A percentile compares a stretch with the other conserved stretches of the same genome.
phyloP scores from a whole-genome alignment of 92 coral and sea anemone species.

The Parazoanthus swiftii region DNA sequence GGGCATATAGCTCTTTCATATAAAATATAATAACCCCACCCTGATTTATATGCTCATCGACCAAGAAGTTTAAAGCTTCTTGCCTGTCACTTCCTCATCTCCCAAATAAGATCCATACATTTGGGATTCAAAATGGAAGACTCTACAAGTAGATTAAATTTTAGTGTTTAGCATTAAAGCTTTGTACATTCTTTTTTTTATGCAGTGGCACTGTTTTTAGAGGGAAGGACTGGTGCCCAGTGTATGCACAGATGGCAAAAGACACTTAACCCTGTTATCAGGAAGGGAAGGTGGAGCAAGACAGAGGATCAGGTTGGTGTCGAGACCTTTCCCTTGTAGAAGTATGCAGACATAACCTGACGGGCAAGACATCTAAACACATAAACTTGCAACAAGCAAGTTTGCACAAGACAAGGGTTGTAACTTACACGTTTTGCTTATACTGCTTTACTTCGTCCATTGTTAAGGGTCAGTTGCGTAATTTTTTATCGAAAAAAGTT shows the following conservation, averaged over 20 bases:
- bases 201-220: slow-evolving; percentile 85
- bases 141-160: neutral
- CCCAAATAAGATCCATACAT: neutral
- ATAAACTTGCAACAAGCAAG: too few relatives aligned
- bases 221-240: slow-evolving; percentile 96
- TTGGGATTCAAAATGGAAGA: too few relatives aligned
- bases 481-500: too few relatives aligned
- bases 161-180: neutral
- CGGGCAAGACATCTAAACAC: too few relatives aligned
- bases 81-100: neutral
- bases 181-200: neutral
- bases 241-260: slow-evolving; percentile 93
- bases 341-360: neutral
- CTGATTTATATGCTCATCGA: too few relatives aligned
- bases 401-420: too few relatives aligned
- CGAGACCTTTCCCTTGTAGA: neutral
- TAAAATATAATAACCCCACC: too few relatives aligned
- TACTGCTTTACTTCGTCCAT: too few relatives aligned
- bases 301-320: slow-evolving; percentile 75
- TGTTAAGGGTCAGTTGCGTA: too few relatives aligned
- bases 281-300: slow-evolving; percentile 81
- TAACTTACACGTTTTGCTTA: too few relatives aligned
- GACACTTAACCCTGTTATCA: slow-evolving; percentile 70
- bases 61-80: neutral
- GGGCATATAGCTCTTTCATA: too few relatives aligned